Evolutionary conservation across 2,888 invertebrate genomes (phyloP), one percentile per base, ranked within the genome.

Genomic region (Pyrrhosoma nymphula): DNA sequence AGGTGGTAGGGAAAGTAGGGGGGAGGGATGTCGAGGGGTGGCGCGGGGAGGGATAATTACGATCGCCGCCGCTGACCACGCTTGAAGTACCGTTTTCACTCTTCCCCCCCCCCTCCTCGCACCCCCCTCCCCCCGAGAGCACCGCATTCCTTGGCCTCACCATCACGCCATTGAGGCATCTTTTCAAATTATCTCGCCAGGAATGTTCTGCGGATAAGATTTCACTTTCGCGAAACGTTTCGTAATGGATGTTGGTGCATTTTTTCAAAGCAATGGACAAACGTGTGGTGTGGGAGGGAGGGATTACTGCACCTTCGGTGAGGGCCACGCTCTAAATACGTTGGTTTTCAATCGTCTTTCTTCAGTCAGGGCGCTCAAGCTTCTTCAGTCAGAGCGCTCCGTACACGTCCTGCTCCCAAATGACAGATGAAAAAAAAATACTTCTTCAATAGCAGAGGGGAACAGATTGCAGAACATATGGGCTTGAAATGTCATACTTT

Each of bases 101-200:
- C 82, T 14, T 0, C 20, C 26, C 69, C 69, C 26, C 69, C 12
- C 0, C 1, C 69, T 26, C 6, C 69, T 2, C 69, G 35, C 18
- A 60, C 69, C 26, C 69, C 69, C 63, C 63, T 56, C 56, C 56
- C 8, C 56, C 56, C 20, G 4, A 23, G 3, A 10, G 0, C 75
- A 30, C 75, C 30, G 82, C 82, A 69, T 69, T 69, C 69, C 69
- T 69, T n/a, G 26, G 26, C 82, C 30, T 35, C n/a, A 4, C 8
- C n/a, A 30, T 82, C 82, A 82, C 82, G 82, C 14, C 82, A 82
- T 35, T 82, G 82, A 82, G 82, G 82, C 82, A 82, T 82, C 82
- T 82, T 60, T 82, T 82, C 82, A 82, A 82, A 82, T 82, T 82
- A 82, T 82, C 82, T 82, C 82, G 82, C 35, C 82, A 35, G 82